Percentiles rank a stretch among this genome's conserved stretches.
Conservation (phyloP, 2,888 invertebrate species). For the Cheilosia vernalis region DNA sequence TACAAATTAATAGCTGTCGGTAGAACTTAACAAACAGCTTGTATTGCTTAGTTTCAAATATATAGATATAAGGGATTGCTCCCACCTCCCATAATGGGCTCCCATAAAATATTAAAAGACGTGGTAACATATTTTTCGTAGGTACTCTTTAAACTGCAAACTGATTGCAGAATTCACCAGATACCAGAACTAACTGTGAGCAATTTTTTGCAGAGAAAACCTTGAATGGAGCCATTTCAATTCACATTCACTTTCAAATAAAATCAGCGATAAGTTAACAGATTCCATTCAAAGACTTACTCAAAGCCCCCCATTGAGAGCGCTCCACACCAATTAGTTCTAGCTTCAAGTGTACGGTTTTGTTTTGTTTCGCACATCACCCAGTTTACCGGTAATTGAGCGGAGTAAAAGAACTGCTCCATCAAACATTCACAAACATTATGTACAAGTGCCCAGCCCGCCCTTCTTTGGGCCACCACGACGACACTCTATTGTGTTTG, state of each 20-base stretch:
- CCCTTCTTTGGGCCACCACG: slow-evolving; percentile 15
- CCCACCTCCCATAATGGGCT: too few relatives aligned
- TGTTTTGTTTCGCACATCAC: slow-evolving; percentile 23
- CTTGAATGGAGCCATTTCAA: too few relatives aligned
- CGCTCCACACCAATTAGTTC: slow-evolving; percentile 64
- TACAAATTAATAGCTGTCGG: too few relatives aligned
- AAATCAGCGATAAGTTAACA: slow-evolving; percentile 19
- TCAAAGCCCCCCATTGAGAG: slow-evolving; percentile 24
- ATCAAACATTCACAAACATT: slow-evolving; percentile 39
- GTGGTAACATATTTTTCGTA: too few relatives aligned
- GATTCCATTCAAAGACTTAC: slow-evolving; percentile 10
- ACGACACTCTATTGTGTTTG: slow-evolving; percentile 26
- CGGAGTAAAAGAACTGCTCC: slow-evolving; percentile 54
- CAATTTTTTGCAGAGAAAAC: too few relatives aligned
- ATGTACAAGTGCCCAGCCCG: not conserved
- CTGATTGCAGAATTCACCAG: too few relatives aligned
- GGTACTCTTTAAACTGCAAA: too few relatives aligned
- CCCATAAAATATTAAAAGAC: too few relatives aligned
- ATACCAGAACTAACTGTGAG: too few relatives aligned
- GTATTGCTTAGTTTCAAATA: too few relatives aligned
- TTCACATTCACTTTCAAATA: slow-evolving; percentile 10
- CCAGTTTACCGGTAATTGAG: slow-evolving; percentile 67
- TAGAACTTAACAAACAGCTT: too few relatives aligned
- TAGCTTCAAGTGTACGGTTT: slow-evolving; percentile 56
- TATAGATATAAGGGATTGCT: too few relatives aligned